Conservation (phyloP, 2,113 vertebrate genomes). For the Engraulis encrasicolus region DNA sequence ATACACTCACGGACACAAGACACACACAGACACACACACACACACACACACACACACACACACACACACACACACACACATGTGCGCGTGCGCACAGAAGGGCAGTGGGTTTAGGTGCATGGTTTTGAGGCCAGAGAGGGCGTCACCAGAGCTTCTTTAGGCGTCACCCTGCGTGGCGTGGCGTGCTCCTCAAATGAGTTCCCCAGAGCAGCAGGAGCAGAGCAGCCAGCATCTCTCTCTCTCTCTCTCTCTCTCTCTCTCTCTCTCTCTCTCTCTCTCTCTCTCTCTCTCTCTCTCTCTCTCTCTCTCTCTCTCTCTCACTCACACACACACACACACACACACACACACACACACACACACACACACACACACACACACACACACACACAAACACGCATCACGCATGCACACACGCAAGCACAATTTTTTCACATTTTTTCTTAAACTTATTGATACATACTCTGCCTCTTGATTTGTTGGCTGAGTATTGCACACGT, state of each 20-base stretch:
- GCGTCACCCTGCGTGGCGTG: too few species aligned
- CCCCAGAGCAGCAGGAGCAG: slow-evolving; percentile 60
- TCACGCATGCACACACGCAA: too few species aligned
- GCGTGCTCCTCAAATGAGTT: slow-evolving; percentile 66
- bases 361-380: too few species aligned
- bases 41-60: neutral
- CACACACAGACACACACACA: neutral
- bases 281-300: neutral
- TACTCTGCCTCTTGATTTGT: neutral
- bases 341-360: too few species aligned
- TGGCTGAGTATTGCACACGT: neutral
- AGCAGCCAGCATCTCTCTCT: too few species aligned
- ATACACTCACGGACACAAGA: slow-evolving; percentile 17
- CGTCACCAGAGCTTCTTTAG: too few species aligned
- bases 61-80: neutral
- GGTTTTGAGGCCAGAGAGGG: neutral
- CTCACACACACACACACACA: too few species aligned
- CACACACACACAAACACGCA: too few species aligned
- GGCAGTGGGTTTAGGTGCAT: neutral
- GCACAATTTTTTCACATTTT: neutral
- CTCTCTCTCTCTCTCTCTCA: slow-evolving; percentile 4
- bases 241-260: neutral
- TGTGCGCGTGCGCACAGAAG: neutral
- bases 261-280: neutral
- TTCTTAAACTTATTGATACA: neutral